Evolutionary conservation across 2,888 invertebrate species (phyloP).

Genomic region (Cosmorhoe ocellata): DNA sequence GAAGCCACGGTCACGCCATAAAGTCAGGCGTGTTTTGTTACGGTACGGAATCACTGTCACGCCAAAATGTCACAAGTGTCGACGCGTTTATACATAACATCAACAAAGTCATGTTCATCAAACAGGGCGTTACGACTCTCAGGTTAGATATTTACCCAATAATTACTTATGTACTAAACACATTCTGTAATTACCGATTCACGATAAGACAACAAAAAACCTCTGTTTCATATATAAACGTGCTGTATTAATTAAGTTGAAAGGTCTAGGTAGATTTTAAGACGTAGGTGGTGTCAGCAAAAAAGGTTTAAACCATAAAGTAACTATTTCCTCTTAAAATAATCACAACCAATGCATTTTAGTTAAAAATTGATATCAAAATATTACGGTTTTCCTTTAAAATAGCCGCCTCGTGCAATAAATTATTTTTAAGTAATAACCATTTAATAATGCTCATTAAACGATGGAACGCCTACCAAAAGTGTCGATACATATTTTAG

Average conservation of each 20-base stretch:
- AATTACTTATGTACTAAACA: constrained; percentile 15
- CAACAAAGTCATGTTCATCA: background rate
- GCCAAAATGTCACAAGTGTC: no score
- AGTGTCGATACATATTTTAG: constrained; percentile 72
- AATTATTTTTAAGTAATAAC: constrained; percentile 62
- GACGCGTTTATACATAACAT: no score
- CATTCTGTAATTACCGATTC: constrained; percentile 15
- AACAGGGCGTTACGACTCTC: background rate
- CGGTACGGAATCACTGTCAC: no score
- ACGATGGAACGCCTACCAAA: constrained; percentile 66
- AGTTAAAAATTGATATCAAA: constrained; percentile 6
- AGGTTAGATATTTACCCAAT: constrained; percentile 6
- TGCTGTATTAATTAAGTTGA: constrained; percentile 12
- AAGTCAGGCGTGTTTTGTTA: no score
- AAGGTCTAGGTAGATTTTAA: no score
- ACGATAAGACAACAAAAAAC: constrained; percentile 18
- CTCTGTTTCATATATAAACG: constrained; percentile 17
- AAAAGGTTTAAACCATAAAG: no score
- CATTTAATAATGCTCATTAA: constrained; percentile 70
- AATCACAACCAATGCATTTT: no score
- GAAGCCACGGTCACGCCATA: no score
- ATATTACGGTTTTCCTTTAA: constrained; percentile 23
- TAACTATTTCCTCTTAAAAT: no score
- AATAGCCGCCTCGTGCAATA: constrained; percentile 41
- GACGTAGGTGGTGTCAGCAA: no score